These are phyloP conservation scores for Hoplodrina blanda DNA, from an alignment of 2,888 invertebrate species.

Conservation along the genomic window DNA sequence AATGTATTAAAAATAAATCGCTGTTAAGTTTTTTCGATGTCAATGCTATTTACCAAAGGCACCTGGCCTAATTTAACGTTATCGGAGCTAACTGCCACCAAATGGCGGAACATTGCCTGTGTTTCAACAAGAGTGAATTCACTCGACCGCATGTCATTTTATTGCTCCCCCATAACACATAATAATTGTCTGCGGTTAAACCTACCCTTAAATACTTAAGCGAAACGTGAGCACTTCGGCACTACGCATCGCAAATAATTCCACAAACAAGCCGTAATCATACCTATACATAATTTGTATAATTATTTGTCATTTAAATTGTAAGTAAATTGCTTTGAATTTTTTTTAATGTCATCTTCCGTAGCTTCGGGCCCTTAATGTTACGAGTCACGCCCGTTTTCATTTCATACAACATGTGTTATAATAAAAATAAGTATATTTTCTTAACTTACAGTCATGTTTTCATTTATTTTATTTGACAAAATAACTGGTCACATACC, in stretches of 20 bases:
- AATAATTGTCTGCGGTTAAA: constrained; percentile 82
- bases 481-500: background rate
- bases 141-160: constrained; percentile 77
- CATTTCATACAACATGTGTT: constrained; percentile 34
- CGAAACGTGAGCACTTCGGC: constrained; percentile 74
- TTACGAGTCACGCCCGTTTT: constrained; percentile 47
- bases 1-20: too few relatives aligned
- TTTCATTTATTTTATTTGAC: constrained; percentile 1
- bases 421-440: constrained; percentile 25
- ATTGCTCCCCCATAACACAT: constrained; percentile 74
- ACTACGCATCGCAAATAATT: constrained; percentile 76
- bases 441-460: constrained; percentile 1
- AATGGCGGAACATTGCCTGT: constrained; percentile 64
- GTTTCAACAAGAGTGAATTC: constrained; percentile 72
- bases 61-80: constrained; percentile 29
- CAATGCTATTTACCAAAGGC: background rate
- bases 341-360: constrained; percentile 76
- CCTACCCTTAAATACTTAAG: constrained; percentile 80
- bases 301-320: constrained; percentile 75
- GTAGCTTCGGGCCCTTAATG: constrained; percentile 69
- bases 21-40: too few relatives aligned
- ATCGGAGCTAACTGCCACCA: constrained; percentile 63
- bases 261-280: constrained; percentile 74
- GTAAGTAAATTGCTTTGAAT: constrained; percentile 71
- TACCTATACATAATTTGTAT: constrained; percentile 73